Percentiles rank a stretch among this genome's conserved stretches.
These are phyloP conservation scores for Eulemur rufifrons DNA, from an alignment of 2,113 vertebrate species.

Conservation along the genomic window DNA sequence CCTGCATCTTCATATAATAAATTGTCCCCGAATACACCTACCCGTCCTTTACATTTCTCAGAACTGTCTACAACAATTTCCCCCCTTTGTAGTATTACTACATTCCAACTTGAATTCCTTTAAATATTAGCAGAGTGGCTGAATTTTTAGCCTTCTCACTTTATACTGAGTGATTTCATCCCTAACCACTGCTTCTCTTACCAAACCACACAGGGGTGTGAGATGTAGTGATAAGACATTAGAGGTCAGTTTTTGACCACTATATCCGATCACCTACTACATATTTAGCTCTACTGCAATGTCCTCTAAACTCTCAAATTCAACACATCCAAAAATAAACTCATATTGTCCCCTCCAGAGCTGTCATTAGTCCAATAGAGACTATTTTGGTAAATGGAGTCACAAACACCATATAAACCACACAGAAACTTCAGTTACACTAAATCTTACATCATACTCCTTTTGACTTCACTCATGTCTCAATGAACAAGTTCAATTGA, in stretches of 20 bases:
- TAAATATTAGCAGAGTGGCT: neutral
- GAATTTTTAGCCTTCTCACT: neutral
- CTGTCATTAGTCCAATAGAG: neutral
- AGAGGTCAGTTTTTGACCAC: neutral
- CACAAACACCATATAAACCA: neutral
- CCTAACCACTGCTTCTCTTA: neutral
- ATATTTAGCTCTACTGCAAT: neutral
- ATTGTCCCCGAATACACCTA: neutral
- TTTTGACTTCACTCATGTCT: neutral
- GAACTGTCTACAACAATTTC: neutral
- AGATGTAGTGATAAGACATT: neutral
- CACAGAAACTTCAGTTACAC: neutral
- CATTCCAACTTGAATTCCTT: neutral
- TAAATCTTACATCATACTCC: neutral
- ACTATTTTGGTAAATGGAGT: neutral
- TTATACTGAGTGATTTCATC: neutral
- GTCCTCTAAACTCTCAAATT: neutral
- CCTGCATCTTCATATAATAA: neutral
- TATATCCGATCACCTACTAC: neutral
- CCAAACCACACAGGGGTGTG: neutral
- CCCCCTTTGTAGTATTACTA: neutral
- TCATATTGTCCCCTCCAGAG: neutral
- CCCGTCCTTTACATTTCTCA: neutral
- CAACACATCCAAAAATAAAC: neutral
- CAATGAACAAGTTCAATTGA: neutral